Evolutionary conservation across 2,797 vertebrate genomes (phyloP), one percentile per base, ranked within the genome.

Genomic region (Varecia variegata): DNA sequence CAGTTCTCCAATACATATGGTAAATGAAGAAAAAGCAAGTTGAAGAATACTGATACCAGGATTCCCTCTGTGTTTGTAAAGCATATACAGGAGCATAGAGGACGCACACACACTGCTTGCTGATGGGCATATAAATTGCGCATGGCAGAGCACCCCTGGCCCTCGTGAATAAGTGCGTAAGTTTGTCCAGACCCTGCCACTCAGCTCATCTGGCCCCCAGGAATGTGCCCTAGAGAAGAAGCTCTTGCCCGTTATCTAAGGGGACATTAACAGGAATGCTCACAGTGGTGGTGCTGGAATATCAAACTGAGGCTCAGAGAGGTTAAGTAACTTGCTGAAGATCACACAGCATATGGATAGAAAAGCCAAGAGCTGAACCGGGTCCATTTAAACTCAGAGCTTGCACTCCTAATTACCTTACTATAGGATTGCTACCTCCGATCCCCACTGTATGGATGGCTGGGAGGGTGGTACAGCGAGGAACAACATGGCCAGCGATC

Each of bases 1-100:
- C 73, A 88, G 27, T 70, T 62, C 52, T 76, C 45, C 23, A 71
- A 4, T 6, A 65, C 23, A 7, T 20, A 23, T 0, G 18, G 17
- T 13, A 1, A 6, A 3, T 4, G 1, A 17, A 4, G 4, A 17
- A 3, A 21, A 56, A 21, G 43, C 21, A 50, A 71, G 18, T 15
- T 56, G 70, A 71, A 84, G 79, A 50, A 45, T 1, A 10, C 0
- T 0, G 13, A 18, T 30, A 25, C 17, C 12, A 17, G 3, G 27
- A 23, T n/a, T 23, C 27, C 10, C 3, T n/a, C 25, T 27, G 43
- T 38, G 52, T 43, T 43, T 47, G 27, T 17, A 8, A 83, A 50
- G 80, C 35, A 23, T 5, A 1, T 4, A 6, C 30, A 1, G 15
- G 32, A 47, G 70, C 17, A 2, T 1, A 8, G 47, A 23, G 43